Evolutionary conservation across 2,888 invertebrate genomes (phyloP).

Genomic region (Orthosia gracilis): DNA sequence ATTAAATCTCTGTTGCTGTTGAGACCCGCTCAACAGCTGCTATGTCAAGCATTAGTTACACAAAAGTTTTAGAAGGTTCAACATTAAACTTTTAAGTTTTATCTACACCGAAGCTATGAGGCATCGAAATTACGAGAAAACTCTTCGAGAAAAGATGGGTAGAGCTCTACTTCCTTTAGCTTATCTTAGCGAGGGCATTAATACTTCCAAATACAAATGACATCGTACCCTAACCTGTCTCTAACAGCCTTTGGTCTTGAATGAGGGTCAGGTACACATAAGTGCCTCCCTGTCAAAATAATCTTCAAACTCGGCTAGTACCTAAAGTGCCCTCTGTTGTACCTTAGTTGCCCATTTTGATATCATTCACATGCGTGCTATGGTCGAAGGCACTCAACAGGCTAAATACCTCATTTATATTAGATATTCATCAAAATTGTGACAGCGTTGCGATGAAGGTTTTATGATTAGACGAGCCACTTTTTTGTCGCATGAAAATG

Average conservation of each 20-base stretch:
- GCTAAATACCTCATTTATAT: conserved; percentile 58
- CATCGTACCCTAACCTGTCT: neutral
- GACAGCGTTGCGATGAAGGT: conserved; percentile 10
- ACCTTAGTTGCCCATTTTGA: conserved; percentile 18
- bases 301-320: conserved; percentile 2
- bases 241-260: neutral
- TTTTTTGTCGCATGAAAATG: conserved; percentile 21
- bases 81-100: too few relatives aligned
- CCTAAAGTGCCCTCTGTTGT: neutral
- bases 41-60: too few relatives aligned
- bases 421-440: conserved; percentile 59
- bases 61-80: too few relatives aligned
- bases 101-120: too few relatives aligned
- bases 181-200: too few relatives aligned
- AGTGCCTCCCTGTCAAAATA: neutral
- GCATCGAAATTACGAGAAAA: too few relatives aligned
- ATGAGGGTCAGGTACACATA: conserved; percentile 5
- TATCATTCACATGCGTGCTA: conserved; percentile 18
- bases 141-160: too few relatives aligned
- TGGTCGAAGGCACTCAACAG: conserved; percentile 37
- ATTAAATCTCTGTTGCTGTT: too few relatives aligned
- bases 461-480: conserved; percentile 22
- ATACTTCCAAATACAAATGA: neutral
- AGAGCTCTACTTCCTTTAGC: too few relatives aligned
- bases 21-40: too few relatives aligned